Evolutionary conservation across 2,113 vertebrate species (phyloP).

Genomic region (Ia io): DNA sequence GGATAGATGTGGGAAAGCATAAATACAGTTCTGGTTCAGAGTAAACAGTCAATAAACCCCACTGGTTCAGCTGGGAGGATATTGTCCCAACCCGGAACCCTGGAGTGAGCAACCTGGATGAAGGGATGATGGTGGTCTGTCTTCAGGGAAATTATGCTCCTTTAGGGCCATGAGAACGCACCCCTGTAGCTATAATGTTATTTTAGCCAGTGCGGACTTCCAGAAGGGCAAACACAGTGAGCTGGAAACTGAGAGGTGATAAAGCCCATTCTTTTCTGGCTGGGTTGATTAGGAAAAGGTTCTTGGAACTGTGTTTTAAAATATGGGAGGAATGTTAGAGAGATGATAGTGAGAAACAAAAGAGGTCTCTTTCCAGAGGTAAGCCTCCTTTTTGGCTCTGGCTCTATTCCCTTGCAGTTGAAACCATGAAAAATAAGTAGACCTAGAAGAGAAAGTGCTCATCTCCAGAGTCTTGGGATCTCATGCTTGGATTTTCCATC

Average conservation of each 20-base stretch:
- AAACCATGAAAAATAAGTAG: neutral
- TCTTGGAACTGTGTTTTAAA: neutral
- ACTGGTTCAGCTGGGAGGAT: neutral
- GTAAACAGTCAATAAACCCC: neutral
- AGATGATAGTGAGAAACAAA: neutral
- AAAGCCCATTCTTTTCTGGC: neutral
- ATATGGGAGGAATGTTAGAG: neutral
- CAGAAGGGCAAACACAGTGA: neutral
- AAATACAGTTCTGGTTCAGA: neutral
- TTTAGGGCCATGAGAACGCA: neutral
- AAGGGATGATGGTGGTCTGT: neutral
- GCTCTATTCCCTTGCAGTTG: neutral
- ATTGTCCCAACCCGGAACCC: neutral
- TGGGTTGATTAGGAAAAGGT: neutral
- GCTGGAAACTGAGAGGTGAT: neutral
- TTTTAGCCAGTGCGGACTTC: neutral
- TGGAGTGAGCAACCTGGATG: neutral
- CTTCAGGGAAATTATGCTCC: neutral
- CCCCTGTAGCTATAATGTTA: neutral
- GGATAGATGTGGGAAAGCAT: neutral
- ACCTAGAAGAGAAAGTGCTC: neutral
- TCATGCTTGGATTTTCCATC: neutral
- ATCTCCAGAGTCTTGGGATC: neutral
- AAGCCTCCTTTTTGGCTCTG: neutral
- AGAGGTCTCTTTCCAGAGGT: neutral